Evolutionary conservation across 2,113 vertebrate species (phyloP).

Genomic region (Misgurnus mizolepis): DNA sequence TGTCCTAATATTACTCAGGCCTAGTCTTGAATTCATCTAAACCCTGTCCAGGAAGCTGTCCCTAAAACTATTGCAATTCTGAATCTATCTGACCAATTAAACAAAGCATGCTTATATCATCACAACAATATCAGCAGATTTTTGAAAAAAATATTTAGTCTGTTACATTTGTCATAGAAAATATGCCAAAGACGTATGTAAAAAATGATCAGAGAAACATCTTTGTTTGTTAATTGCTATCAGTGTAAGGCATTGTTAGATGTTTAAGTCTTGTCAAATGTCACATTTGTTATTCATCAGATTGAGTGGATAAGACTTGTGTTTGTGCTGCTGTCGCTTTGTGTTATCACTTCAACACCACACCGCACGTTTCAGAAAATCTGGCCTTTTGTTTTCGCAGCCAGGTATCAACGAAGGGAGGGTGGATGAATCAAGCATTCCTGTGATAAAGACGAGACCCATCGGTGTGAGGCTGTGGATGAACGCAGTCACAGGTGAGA

Average conservation of each 20-base stretch:
- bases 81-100: not conserved
- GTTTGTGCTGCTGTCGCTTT: slow-evolving; percentile 7
- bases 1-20: no score
- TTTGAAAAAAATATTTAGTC: not conserved
- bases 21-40: no score
- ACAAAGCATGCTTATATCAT: not conserved
- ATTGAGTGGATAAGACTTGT: not conserved
- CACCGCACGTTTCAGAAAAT: not conserved
- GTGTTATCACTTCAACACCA: slow-evolving; percentile 1
- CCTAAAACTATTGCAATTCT: not conserved
- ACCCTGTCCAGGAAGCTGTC: no score
- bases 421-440: slow-evolving; percentile 22
- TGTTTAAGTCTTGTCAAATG: not conserved
- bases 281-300: not conserved
- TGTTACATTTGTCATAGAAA: slow-evolving; percentile 6
- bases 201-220: slow-evolving; percentile 5
- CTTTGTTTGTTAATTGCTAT: slow-evolving; percentile 7
- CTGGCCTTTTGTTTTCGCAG: slow-evolving; percentile 6
- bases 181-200: slow-evolving; percentile 4
- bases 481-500: slow-evolving; percentile 26
- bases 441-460: slow-evolving; percentile 15
- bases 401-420: slow-evolving; percentile 16
- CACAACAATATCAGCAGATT: not conserved
- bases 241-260: not conserved
- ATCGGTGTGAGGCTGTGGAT: slow-evolving; percentile 18